Evolutionary conservation across 2,797 vertebrate species (phyloP), one percentile per base, ranked within the genome.

Genomic region (Myotis myotis): DNA sequence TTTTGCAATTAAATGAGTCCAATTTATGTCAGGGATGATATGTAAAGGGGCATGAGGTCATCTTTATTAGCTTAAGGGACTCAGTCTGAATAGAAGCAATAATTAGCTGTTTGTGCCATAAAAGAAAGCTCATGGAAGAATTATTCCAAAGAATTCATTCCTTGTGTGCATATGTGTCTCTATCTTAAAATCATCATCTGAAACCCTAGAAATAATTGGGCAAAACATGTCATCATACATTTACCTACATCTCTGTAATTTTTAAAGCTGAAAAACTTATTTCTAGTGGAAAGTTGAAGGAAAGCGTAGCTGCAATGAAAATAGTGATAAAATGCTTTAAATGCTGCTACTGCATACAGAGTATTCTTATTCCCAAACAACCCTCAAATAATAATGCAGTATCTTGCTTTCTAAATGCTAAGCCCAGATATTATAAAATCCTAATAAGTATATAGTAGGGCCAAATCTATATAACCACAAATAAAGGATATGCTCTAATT

Each of bases 141-240:
- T 62, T 79, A 74, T 28, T 89, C 55, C 30, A 86, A 88, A 74
- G 15, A 64, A 78, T 47, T 76, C 70, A 64, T 25, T 82, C 66
- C 70, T 83, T 49, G 12, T 71, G 8, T 72, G 3, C 28, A 12
- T 62, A 30, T 57, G 36, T 71, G 47, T 87, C 30, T 87, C 80
- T 90, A 36, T 87, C 66, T 88, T 79, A 12, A 76, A 95, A 78
- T 33, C 41, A 30, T 79, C 30, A 82, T 74, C 57, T 75, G 30
- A 87, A 85, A 47, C 33, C 38, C 47, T 15, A 87, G 80, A 91
- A 87, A 92, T 92, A 94, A 95, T 82, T 95, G 88, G 92, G 41
- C 25, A 84, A 92, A 87, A 87, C 74, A 60, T 66, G 88, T 92
- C 81, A 89, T 66, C 74, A 13, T 60, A 84, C 80, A 85, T 87